A percentile compares a stretch with the other conserved stretches of the same genome.
These are phyloP conservation scores for Panurus biarmicus DNA, from an alignment of 2,113 vertebrate species.

Conservation along the genomic window DNA sequence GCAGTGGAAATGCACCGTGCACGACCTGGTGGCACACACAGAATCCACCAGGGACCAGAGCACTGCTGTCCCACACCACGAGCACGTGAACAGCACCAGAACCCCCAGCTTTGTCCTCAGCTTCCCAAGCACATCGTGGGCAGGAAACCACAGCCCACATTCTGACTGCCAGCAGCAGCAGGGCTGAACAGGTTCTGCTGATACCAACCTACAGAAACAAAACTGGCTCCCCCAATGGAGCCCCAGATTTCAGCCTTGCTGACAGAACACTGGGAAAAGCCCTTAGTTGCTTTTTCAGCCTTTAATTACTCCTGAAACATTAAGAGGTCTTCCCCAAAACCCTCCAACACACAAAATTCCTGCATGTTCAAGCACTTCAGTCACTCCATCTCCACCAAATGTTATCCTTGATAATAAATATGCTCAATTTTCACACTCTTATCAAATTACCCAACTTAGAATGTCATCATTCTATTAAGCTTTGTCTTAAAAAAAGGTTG, in stretches of 20 bases:
- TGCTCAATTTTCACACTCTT: not conserved
- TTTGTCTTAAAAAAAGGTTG: rapidly evolving
- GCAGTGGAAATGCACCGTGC: not conserved
- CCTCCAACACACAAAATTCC: not conserved
- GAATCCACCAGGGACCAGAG: not conserved
- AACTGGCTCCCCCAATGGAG: not conserved
- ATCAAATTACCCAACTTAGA: not conserved
- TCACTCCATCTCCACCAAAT: not conserved
- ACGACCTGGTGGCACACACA: not conserved
- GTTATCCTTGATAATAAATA: not conserved
- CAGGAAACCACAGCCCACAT: rapidly evolving
- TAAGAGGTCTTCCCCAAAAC: not conserved
- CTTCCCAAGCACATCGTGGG: rapidly evolving
- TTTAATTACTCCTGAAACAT: not conserved
- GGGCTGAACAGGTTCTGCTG: not conserved
- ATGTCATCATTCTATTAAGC: not conserved
- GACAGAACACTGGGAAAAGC: not conserved
- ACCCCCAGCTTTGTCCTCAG: not conserved
- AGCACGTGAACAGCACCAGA: rapidly evolving
- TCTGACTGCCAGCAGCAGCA: not conserved
- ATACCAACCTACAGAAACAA: too few relatives aligned
- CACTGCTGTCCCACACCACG: rapidly evolving
- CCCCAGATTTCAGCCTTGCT: not conserved
- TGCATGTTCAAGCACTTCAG: not conserved
- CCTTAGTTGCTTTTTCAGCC: not conserved